Evolutionary conservation across 2,888 invertebrate species (phyloP), one percentile per base, ranked within the genome.

Genomic region (Cloeon dipterum): DNA sequence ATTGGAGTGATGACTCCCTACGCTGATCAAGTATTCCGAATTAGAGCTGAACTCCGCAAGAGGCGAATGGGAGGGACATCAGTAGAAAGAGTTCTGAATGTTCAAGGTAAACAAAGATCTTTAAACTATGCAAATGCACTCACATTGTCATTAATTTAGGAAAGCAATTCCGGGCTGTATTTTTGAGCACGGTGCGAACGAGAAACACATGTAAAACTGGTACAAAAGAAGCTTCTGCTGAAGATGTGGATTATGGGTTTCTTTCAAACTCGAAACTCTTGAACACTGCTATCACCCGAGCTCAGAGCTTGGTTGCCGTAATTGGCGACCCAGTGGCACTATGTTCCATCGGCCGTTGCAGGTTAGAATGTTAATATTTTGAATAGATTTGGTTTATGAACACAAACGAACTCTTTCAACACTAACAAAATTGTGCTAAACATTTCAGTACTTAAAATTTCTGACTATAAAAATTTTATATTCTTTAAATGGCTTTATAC

Each of bases 1-100:
- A 78, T 85, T 41, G 82, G 83, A 2, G 76, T 85, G n/a, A 70
- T 85, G 54, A 74, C 79, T 1, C 81, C 81, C 1, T 85, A 83
- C 53, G 68, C 76, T 1, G 83, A 83, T 56, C 85, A 85, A 60
- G 69, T 60, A 13, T 68, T 70, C 45, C 63, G 75, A 42, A 79
- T 85, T 42, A 65, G 83, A 40, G 68, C 69, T 20, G 81, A 81
- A 48, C 54, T 85, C 38, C 60, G 81, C 19, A 78, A 78, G 49
- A 63, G 72, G 4, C 64, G 72, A 20, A 64, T 83, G 55, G 68
- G 67, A 43, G 72, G 73, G 39, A 74, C 83, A 32, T 75, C 77
- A 10, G 83, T 83, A 2, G 83, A 83, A 50, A 59, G 82, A 40
- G 81, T 83, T 3, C 59, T 79, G 10, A 83, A 83, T 55, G 81